A percentile compares a stretch with the other conserved stretches of the same genome.
These are phyloP conservation scores for Steatornis caripensis DNA, from an alignment of 2,113 vertebrate species.

Conservation along the genomic window DNA sequence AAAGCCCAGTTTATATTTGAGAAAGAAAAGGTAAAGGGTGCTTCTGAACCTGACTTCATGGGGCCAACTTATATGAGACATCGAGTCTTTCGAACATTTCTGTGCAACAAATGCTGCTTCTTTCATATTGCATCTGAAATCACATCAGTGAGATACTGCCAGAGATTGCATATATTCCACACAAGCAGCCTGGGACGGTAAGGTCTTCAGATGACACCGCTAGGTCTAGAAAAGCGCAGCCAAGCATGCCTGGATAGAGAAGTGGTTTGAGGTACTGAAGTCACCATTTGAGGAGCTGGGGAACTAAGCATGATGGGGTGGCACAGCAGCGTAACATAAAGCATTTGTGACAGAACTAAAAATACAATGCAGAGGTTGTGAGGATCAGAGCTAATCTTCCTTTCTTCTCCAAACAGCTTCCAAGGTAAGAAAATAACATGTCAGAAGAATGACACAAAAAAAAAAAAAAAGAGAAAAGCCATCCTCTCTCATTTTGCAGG, in stretches of 20 bases:
- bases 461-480: not conserved
- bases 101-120: not conserved
- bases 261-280: not conserved
- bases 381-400: not conserved
- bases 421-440: not conserved
- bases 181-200: not conserved
- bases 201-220: not conserved
- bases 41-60: not conserved
- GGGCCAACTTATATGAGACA: not conserved
- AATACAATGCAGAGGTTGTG: not conserved
- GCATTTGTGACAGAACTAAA: not conserved
- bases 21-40: not conserved
- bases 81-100: not conserved
- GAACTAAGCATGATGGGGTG: not conserved
- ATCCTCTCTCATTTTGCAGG: not conserved
- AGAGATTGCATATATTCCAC: not conserved
- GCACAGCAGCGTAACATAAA: not conserved
- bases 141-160: not conserved
- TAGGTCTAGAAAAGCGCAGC: not conserved
- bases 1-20: not conserved
- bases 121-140: not conserved
- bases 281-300: not conserved
- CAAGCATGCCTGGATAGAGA: not conserved
- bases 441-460: not conserved
- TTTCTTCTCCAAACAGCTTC: not conserved